Percentiles rank a stretch among this genome's conserved stretches.
phyloP scores from a whole-genome alignment of 2,888 invertebrate genomes.

The Chirona hameri region DNA sequence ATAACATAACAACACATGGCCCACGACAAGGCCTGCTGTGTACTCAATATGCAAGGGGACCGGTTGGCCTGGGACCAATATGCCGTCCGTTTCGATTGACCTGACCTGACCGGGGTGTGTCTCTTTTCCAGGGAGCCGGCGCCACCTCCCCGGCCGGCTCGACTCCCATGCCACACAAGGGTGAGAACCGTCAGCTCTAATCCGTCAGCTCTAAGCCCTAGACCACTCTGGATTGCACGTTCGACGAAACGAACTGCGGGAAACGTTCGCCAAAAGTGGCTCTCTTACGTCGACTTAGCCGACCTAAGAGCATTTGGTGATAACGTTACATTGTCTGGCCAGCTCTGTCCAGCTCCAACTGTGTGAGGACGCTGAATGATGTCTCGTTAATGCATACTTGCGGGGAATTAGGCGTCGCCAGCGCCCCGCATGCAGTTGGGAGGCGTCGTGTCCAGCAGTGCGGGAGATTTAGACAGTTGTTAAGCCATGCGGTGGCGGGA shows the following conservation, averaged over 20 bases:
- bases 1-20: too few relatives aligned
- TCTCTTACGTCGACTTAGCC: background rate
- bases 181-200: background rate
- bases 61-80: too few relatives aligned
- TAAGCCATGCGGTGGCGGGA: too few relatives aligned
- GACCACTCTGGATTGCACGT: background rate
- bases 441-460: too few relatives aligned
- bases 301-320: background rate
- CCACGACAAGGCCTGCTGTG: too few relatives aligned
- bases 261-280: background rate
- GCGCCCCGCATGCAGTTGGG: too few relatives aligned
- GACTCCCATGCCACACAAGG: slow-evolving; percentile 13
- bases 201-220: background rate
- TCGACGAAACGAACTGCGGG: background rate
- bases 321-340: background rate
- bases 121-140: background rate
- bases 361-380: background rate
- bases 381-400: background rate
- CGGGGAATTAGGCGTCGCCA: background rate
- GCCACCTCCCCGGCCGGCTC: background rate
- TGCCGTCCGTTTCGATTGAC: too few relatives aligned
- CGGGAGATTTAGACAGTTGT: too few relatives aligned
- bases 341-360: background rate
- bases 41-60: too few relatives aligned
- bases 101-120: background rate